phyloP scores from a whole-genome alignment of 2,888 invertebrate genomes.

The Drosophila suboccidentalis region DNA sequence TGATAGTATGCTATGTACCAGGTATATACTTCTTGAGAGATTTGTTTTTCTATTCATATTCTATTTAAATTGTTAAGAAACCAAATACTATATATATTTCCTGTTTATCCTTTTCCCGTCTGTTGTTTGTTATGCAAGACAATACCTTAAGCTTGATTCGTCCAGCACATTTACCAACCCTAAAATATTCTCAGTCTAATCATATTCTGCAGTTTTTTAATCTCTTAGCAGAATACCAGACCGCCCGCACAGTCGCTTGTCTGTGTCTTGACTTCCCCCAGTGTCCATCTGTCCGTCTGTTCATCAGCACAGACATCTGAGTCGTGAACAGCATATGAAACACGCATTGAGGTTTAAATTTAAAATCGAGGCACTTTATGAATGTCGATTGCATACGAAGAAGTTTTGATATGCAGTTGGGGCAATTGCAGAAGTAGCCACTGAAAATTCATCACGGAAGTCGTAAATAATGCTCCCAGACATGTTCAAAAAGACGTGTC shows the following conservation, averaged over 20 bases:
- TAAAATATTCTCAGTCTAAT: slow-evolving; percentile 8
- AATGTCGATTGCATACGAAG: slow-evolving; percentile 64
- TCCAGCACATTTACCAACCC: background rate
- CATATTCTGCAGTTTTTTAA: slow-evolving; percentile 15
- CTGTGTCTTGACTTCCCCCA: slow-evolving; percentile 30
- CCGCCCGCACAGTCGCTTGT: slow-evolving; percentile 47
- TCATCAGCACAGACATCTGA: slow-evolving; percentile 61
- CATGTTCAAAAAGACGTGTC: slow-evolving; percentile 59
- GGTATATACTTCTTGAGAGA: no score
- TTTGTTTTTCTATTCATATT: background rate
- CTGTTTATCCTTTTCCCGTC: background rate
- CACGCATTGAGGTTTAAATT: slow-evolving; percentile 59
- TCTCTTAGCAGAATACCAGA: slow-evolving; percentile 22
- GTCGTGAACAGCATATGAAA: slow-evolving; percentile 71
- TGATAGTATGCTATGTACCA: no score
- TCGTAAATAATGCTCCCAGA: slow-evolving; percentile 71
- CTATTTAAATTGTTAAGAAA: background rate
- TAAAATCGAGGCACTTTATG: slow-evolving; percentile 71
- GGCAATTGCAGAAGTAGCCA: slow-evolving; percentile 53
- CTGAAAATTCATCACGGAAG: slow-evolving; percentile 75
- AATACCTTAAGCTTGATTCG: slow-evolving; percentile 7
- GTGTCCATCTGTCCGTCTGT: slow-evolving; percentile 18
- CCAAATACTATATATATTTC: background rate
- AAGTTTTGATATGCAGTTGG: background rate
- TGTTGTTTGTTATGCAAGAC: slow-evolving; percentile 10